Base-by-base conservation (phyloP, 2,888 invertebrate species). In the Metopia argyrocephala region DNA sequence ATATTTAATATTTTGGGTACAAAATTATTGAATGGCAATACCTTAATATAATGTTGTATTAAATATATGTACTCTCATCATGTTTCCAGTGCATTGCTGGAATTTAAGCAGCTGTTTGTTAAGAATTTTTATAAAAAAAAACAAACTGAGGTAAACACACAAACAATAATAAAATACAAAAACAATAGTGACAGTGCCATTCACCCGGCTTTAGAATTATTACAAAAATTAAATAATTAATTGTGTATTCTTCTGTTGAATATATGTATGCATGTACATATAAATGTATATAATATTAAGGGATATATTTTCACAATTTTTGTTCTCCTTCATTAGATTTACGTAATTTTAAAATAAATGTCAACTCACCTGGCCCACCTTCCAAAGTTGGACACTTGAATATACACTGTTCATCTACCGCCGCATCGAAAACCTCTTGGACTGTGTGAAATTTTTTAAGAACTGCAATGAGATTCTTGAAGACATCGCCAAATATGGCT, bases 371-470 rank as follows among this genome's bases (percentile, higher is more conserved):
- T 57, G 83, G 78, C 18, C 78, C 83, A n/a, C 85, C 86, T 3
- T 86, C 86, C 0, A 84, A 79, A 3, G 73, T 93, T 25, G 95
- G 94, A 88, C 96, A 97, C 74, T 92, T 92, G 89, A 93, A 96
- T 76, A 94, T 89, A 85, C 96, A 97, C 75, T 95, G 93, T 89
- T 97, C 96, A 85, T 96, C 96, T 1, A 96, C 94, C 18, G 96
- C 96, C 3, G 95, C 95, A 90, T 96, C 95, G 85, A 96, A 94
- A 5, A 96, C 93, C 85, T 96, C 96, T 86, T 96, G 94, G 64
- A 96, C 92, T 15, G 93, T 93, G 85, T 93, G 93, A 85, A 96
- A 94, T 87, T 94, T 95, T 85, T 93, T 93, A 7, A 94, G 95
- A 6, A 95, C 93, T 21, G 94, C 93, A 78, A 95, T 93, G 20